Percentiles rank a stretch among this genome's conserved stretches.
These are phyloP conservation scores for Hemitrygon akajei DNA, from an alignment of 2,797 vertebrate genomes.

Conservation along the genomic window DNA sequence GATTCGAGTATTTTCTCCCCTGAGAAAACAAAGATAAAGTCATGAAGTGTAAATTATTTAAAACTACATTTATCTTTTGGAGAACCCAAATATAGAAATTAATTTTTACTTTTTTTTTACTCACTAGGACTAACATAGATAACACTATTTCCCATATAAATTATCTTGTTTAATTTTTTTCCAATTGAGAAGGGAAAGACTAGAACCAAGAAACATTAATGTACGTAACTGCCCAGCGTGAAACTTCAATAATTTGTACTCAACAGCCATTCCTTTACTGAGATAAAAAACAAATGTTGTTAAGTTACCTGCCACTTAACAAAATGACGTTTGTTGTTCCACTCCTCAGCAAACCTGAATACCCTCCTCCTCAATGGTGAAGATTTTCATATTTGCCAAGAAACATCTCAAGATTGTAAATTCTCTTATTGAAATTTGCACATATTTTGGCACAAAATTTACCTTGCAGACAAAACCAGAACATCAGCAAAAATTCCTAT, in stretches of 20 bases:
- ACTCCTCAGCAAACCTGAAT: background rate
- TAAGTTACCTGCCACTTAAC: background rate
- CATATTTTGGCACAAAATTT: background rate
- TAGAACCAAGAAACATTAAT: background rate
- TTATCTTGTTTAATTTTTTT: background rate
- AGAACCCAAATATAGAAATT: background rate
- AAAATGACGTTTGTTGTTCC: background rate
- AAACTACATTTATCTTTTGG: background rate
- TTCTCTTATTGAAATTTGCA: background rate
- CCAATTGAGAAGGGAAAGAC: background rate
- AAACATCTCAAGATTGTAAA: background rate
- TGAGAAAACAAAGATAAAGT: background rate
- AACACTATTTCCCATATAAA: background rate
- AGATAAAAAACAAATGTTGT: background rate
- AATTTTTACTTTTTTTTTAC: background rate
- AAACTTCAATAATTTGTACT: background rate
- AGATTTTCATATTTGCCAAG: background rate
- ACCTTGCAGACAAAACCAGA: background rate
- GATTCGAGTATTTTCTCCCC: background rate
- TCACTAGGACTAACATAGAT: background rate
- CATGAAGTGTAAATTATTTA: background rate
- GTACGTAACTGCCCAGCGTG: background rate
- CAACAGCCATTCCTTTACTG: too few species aligned
- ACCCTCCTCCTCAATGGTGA: background rate
- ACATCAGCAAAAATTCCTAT: background rate